phyloP scores from a whole-genome alignment of 2,113 vertebrate species.

The Melanerpes aurifrons region DNA sequence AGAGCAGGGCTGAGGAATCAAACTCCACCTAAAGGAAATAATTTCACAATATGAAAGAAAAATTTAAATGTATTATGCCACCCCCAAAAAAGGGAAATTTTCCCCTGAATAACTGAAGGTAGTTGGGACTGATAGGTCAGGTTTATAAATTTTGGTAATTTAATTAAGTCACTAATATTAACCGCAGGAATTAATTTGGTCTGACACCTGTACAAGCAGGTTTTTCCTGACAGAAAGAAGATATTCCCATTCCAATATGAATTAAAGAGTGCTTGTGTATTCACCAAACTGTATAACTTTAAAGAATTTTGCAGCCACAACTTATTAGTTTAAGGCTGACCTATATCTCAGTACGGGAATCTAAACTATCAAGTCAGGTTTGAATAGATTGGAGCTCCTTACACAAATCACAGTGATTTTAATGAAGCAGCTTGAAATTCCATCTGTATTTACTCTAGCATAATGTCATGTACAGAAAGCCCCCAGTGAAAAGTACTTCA shows the following conservation, averaged over 20 bases:
- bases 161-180: conserved; percentile 1
- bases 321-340: conserved; percentile 52
- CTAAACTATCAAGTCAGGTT: conserved; percentile 26
- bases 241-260: conserved; percentile 18
- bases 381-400: not conserved
- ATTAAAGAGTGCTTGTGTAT: conserved; percentile 11
- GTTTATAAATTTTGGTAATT: not conserved
- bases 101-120: not conserved
- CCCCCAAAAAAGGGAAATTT: not conserved
- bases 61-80: not conserved
- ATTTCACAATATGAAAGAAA: not conserved
- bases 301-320: conserved; percentile 32
- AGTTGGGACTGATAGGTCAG: not conserved
- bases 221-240: conserved; percentile 1
- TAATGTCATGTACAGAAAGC: not conserved
- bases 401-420: conserved; percentile 25
- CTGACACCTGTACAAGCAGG: not conserved
- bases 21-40: not conserved
- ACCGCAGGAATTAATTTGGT: conserved; percentile 16
- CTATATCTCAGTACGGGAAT: conserved; percentile 31
- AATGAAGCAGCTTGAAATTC: conserved; percentile 36
- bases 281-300: conserved; percentile 20
- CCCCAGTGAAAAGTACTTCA: not conserved
- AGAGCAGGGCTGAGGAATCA: not conserved
- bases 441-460: conserved; percentile 39